phyloP scores from a whole-genome alignment of 2,797 vertebrate genomes.

The Girardinus metallicus region DNA sequence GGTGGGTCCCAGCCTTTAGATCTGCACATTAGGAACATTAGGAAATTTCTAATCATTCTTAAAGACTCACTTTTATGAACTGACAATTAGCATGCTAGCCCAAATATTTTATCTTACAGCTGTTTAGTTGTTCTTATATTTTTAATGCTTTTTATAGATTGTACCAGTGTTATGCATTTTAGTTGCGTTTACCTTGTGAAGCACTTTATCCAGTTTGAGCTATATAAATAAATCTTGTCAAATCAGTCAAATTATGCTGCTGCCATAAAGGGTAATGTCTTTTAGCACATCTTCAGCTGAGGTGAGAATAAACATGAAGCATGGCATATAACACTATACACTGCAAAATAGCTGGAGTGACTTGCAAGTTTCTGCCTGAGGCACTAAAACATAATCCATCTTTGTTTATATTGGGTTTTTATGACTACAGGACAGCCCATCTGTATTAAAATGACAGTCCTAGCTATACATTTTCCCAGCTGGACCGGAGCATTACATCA shows the following conservation, averaged over 20 bases:
- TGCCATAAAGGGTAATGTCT: neutral
- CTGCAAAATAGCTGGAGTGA: neutral
- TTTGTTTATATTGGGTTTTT: neutral
- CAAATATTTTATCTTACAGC: neutral
- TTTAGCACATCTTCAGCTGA: neutral
- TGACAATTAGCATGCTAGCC: neutral
- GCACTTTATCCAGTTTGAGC: neutral
- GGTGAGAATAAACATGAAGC: neutral
- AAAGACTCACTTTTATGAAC: neutral
- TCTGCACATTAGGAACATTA: neutral
- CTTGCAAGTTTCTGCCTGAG: neutral
- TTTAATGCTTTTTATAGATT: neutral
- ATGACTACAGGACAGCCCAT: neutral
- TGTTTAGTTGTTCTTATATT: neutral
- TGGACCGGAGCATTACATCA: constrained; percentile 20
- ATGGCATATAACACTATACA: neutral
- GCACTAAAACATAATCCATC: neutral
- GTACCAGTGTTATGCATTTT: neutral
- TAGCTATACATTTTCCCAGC: neutral
- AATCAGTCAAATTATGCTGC: neutral
- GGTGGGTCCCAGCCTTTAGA: neutral
- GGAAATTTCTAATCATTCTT: neutral
- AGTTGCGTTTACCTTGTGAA: neutral
- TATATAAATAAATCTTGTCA: neutral
- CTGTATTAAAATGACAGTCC: neutral